phyloP scores from a whole-genome alignment of 2,888 invertebrate species.

The Phlogophora meticulosa region DNA sequence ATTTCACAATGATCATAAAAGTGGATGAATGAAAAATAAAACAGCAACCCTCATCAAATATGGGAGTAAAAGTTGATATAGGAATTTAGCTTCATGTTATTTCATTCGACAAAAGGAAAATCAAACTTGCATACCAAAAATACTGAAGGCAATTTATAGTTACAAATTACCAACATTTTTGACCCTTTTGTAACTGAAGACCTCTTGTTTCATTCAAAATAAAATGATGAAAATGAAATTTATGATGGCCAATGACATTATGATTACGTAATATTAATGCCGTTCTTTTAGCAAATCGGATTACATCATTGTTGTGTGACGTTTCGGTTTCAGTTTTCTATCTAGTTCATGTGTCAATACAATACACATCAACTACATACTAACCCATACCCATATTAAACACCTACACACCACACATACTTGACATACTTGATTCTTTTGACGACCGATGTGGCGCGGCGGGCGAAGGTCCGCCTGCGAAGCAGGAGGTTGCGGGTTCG shows the following conservation, averaged over 20 bases:
- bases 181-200: conserved; percentile 14
- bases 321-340: too few relatives aligned
- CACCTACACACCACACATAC: too few relatives aligned
- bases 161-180: conserved; percentile 10
- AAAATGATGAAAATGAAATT: conserved; percentile 1
- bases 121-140: conserved; percentile 6
- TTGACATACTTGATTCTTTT: too few relatives aligned
- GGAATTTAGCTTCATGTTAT: conserved; percentile 8
- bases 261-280: neutral
- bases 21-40: neutral
- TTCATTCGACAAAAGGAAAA: conserved; percentile 15
- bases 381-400: too few relatives aligned
- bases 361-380: too few relatives aligned
- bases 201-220: conserved; percentile 9
- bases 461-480: too few relatives aligned
- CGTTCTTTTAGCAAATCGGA: neutral
- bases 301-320: neutral
- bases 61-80: neutral
- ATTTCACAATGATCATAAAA: neutral
- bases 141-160: conserved; percentile 1
- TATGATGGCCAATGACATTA: neutral
- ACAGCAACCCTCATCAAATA: neutral
- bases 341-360: too few relatives aligned
- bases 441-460: too few relatives aligned
- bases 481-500: too few relatives aligned